phyloP scores from a whole-genome alignment of 2,888 invertebrate genomes.

The Ceraclea dissimilis region DNA sequence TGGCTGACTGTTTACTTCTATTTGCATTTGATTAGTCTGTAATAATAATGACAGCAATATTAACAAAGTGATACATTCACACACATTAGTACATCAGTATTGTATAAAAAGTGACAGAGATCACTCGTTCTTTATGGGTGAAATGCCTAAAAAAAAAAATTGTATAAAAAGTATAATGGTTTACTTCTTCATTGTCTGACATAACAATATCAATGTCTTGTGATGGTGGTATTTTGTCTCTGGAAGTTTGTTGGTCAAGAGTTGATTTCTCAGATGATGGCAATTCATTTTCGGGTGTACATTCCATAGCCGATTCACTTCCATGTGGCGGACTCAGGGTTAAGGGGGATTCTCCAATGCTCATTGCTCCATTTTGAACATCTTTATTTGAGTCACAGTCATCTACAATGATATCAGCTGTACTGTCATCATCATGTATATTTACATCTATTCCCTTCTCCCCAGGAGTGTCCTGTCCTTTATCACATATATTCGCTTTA shows the following conservation, averaged over 20 bases:
- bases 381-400: slow-evolving; percentile 35
- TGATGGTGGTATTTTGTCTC: slow-evolving; percentile 5
- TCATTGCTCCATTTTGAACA: slow-evolving; percentile 43
- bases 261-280: slow-evolving; percentile 3
- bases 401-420: slow-evolving; percentile 37
- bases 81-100: neutral
- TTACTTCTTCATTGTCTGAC: slow-evolving; percentile 46
- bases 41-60: neutral
- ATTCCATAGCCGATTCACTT: slow-evolving; percentile 24
- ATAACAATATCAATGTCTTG: slow-evolving; percentile 40
- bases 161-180: too few species aligned
- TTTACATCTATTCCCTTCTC: slow-evolving; percentile 26
- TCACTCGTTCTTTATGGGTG: too few species aligned
- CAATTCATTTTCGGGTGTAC: slow-evolving; percentile 23
- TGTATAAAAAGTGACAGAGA: neutral
- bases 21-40: neutral
- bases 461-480: slow-evolving; percentile 4
- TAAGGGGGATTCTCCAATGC: slow-evolving; percentile 42
- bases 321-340: slow-evolving; percentile 37
- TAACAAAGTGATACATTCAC: neutral
- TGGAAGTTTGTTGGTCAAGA: neutral
- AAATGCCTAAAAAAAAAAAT: neutral
- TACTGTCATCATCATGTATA: slow-evolving; percentile 28
- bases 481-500: slow-evolving; percentile 26
- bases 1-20: neutral